Percentiles rank a stretch among this genome's conserved stretches.
Conservation (phyloP, 2,888 invertebrate genomes). For the Prosopocoilus inquinatus region DNA sequence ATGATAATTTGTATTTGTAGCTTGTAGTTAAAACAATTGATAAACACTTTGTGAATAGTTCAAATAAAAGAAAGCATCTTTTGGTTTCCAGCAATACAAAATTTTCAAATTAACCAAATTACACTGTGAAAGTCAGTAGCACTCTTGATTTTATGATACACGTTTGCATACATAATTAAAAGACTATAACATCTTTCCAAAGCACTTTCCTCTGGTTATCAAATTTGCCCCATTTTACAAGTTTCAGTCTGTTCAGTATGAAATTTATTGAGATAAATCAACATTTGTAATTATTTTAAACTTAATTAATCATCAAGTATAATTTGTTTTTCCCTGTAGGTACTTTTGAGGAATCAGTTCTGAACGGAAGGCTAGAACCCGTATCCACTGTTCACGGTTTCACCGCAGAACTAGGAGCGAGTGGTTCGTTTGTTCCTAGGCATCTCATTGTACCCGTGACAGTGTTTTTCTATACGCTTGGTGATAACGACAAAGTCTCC, state of each 20-base stretch:
- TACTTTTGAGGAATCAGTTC: constrained; percentile 91
- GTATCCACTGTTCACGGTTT: constrained; percentile 95
- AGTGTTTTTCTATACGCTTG: constrained; percentile 92
- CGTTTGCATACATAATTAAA: not conserved
- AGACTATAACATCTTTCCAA: constrained; percentile 8
- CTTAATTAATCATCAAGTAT: not conserved
- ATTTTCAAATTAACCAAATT: no score
- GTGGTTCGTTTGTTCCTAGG: constrained; percentile 90
- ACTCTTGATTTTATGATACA: no score
- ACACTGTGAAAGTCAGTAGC: no score
- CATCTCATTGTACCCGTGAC: constrained; percentile 89
- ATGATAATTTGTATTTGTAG: no score
- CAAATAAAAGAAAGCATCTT: no score
- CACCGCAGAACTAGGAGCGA: constrained; percentile 89
- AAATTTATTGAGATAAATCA: not conserved
- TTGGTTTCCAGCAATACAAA: no score
- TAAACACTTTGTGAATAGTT: no score
- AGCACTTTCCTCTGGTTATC: constrained; percentile 20
- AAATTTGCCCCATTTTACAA: not conserved
- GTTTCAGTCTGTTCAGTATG: not conserved
- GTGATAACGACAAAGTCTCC: constrained; percentile 83
- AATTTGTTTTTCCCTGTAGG: constrained; percentile 53
- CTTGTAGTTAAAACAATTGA: no score
- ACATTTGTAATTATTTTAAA: not conserved
- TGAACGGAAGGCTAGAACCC: constrained; percentile 90